Conservation (phyloP, 2,888 invertebrate species). For the Carcina quercana region DNA sequence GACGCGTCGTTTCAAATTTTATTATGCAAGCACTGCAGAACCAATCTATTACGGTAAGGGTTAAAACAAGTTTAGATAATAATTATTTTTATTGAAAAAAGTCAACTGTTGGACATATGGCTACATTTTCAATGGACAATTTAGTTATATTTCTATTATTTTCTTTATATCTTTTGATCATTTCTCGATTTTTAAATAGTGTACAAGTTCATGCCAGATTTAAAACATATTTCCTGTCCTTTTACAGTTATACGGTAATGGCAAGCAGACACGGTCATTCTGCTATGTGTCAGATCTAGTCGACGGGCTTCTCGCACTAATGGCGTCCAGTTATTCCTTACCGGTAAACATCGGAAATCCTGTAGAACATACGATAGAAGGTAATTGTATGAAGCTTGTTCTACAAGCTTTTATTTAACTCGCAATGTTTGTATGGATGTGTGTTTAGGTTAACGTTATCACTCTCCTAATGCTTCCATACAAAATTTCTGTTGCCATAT, state of each 20-base stretch:
- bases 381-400: constrained; percentile 42
- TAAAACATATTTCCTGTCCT: too few relatives aligned
- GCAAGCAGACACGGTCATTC: constrained; percentile 95
- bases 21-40: constrained; percentile 97
- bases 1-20: constrained; percentile 98
- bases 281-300: constrained; percentile 98
- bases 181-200: neutral
- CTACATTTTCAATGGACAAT: too few relatives aligned
- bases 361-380: constrained; percentile 96
- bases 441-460: too few relatives aligned
- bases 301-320: constrained; percentile 92
- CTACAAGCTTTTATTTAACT: neutral
- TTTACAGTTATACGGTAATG: constrained; percentile 85
- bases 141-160: constrained; percentile 1
- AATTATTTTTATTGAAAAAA: too few relatives aligned
- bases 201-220: too few relatives aligned
- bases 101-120: too few relatives aligned
- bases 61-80: too few relatives aligned
- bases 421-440: too few relatives aligned
- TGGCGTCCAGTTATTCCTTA: constrained; percentile 94
- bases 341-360: constrained; percentile 99
- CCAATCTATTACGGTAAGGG: constrained; percentile 93
- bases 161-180: constrained; percentile 1
- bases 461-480: too few relatives aligned
- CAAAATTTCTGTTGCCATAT: too few relatives aligned